Evolutionary conservation across 2,797 vertebrate genomes (phyloP), one percentile per base, ranked within the genome.

Genomic region (Salmo trutta): DNA sequence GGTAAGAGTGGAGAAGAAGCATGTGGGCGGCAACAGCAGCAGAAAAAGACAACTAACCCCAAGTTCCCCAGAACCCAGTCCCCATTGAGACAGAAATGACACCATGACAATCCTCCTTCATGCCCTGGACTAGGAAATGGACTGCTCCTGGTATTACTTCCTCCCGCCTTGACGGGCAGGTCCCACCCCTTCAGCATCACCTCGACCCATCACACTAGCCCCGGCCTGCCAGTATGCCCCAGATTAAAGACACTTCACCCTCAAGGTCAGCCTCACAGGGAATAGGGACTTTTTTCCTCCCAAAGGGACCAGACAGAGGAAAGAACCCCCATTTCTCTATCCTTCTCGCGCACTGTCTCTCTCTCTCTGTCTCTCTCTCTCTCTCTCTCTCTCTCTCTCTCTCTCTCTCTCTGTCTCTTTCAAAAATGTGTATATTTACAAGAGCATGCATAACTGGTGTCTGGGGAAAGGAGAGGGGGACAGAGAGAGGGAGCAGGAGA

Each of bases 351-450:
- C 72, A 73, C 73, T 88, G 73, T 75, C 27, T 31, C 29, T 3
- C 0, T 31, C 29, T 31, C 2, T 31, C 0, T 33, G 4, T 51
- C 71, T 84, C 74, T 69, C 47, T 59, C 73, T 82, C 72, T 85
- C 73, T 75, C 75, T 75, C 74, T 62, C 77, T 79, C 51, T 75
- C 80, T 75, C 51, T 56, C 71, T 82, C 72, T 81, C 75, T 71
- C 19, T 54, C 76, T 77, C 41, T 78, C 33, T 66, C 5, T 71
- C 59, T 53, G 0, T 29, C 65, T 33, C 1, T 53, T 47, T 59
- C 56, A 81, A 93, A 94, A 96, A 95, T 96, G 96, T 96, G 96
- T 96, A 96, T 97, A 96, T 98, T 98, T 99, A 98, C 97, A 97
- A 93, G 94, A 96, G 94, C 93, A 94, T 90, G 91, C 94, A 95